A percentile compares a stretch with the other conserved stretches of the same genome.
phyloP scores from a whole-genome alignment of 1,140 invertebrate genomes.

The Lasioglossum baleicum region DNA sequence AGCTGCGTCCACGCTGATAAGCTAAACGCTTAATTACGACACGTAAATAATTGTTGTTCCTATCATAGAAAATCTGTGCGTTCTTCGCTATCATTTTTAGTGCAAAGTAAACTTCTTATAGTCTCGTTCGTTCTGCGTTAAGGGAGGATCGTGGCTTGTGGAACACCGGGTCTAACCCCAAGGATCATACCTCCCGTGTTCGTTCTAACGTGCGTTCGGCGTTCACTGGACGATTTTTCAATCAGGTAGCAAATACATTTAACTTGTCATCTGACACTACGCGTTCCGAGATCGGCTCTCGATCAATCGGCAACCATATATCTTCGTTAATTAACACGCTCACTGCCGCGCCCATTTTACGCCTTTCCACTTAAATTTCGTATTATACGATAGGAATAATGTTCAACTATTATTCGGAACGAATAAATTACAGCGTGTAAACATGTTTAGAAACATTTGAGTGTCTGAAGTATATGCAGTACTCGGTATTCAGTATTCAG shows the following conservation, averaged over 20 bases:
- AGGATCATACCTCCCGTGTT: slow-evolving; percentile 7
- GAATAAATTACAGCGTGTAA: too few species aligned
- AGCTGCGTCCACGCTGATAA: too few species aligned
- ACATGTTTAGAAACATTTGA: too few species aligned
- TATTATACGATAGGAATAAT: too few species aligned
- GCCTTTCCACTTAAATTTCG: too few species aligned
- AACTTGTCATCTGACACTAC: not conserved
- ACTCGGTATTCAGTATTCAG: too few species aligned
- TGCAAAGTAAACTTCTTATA: slow-evolving; percentile 51
- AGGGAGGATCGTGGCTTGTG: slow-evolving; percentile 25
- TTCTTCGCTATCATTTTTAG: slow-evolving; percentile 57
- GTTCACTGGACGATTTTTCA: slow-evolving; percentile 60
- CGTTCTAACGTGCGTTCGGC: slow-evolving; percentile 28
- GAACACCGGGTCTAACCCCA: not conserved
- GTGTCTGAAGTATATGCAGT: too few species aligned
- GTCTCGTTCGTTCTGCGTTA: slow-evolving; percentile 36
- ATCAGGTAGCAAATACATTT: slow-evolving; percentile 52
- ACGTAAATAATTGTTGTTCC: slow-evolving; percentile 43
- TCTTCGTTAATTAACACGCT: too few species aligned
- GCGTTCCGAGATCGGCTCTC: not conserved
- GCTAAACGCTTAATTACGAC: slow-evolving; percentile 18
- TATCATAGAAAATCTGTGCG: slow-evolving; percentile 67
- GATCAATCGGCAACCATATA: slow-evolving; percentile 7
- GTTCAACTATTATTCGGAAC: too few species aligned
- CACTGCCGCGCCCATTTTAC: too few species aligned